phyloP scores from a whole-genome alignment of 2,888 invertebrate species.

The Melieria omissa region DNA sequence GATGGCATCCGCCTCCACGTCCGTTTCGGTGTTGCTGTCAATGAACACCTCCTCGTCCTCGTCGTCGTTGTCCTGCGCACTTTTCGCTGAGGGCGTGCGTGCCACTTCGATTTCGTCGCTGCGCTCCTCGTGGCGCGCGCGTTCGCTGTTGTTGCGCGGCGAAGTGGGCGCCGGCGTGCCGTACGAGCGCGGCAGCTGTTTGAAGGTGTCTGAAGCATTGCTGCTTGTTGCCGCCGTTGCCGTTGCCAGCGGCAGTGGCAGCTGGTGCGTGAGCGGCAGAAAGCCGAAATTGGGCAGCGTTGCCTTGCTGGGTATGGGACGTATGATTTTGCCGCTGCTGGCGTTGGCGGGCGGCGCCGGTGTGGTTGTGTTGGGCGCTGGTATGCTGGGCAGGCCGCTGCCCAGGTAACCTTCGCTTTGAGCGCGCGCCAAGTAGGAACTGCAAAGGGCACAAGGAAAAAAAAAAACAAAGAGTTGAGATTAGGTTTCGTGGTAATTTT shows the following conservation, averaged over 20 bases:
- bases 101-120: conserved; percentile 19
- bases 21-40: conserved; percentile 56
- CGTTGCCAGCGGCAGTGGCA: conserved; percentile 21
- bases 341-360: conserved; percentile 33
- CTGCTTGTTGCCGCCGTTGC: conserved; percentile 8
- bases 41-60: conserved; percentile 61
- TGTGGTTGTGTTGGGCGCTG: conserved; percentile 18
- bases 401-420: conserved; percentile 65
- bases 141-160: not conserved
- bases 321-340: conserved; percentile 66
- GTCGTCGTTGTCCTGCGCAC: conserved; percentile 48
- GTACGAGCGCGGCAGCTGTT: conserved; percentile 16
- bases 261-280: conserved; percentile 44
- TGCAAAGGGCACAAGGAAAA: conserved; percentile 39
- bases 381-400: conserved; percentile 17
- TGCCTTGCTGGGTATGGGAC: conserved; percentile 71
- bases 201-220: conserved; percentile 22
- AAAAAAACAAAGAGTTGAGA: not conserved
- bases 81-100: conserved; percentile 5
- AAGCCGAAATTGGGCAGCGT: conserved; percentile 62
- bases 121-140: conserved; percentile 13
- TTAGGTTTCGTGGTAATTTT: too few species aligned
- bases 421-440: conserved; percentile 72
- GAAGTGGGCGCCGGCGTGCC: not conserved
- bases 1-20: conserved; percentile 43